phyloP scores from a whole-genome alignment of 2,888 invertebrate genomes.

The Cantharis lateralis region DNA sequence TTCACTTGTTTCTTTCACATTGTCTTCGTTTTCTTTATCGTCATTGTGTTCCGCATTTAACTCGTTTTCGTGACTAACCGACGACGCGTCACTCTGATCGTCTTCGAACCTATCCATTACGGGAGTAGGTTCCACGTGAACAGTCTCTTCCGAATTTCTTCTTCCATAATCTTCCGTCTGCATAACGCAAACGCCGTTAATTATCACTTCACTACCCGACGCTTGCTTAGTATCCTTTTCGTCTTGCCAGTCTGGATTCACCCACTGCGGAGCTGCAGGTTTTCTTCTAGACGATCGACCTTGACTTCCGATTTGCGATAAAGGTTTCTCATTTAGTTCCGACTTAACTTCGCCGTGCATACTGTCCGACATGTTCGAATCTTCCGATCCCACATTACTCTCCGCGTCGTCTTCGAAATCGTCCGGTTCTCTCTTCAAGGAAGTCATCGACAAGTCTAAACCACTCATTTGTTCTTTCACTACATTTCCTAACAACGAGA shows the following conservation, averaged over 20 bases:
- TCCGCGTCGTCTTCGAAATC: conserved; percentile 80
- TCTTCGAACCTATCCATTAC: conserved; percentile 67
- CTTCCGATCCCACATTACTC: conserved; percentile 76
- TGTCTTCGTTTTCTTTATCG: conserved; percentile 40
- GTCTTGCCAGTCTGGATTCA: conserved; percentile 92
- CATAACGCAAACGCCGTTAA: conserved; percentile 93
- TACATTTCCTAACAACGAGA: conserved; percentile 62
- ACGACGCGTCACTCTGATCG: conserved; percentile 58
- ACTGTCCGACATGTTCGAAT: conserved; percentile 59
- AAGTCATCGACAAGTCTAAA: conserved; percentile 84
- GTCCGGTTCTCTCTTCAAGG: conserved; percentile 76
- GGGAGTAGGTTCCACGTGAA: conserved; percentile 77
- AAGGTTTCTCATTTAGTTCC: conserved; percentile 59
- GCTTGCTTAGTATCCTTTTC: conserved; percentile 60
- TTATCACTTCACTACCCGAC: conserved; percentile 78
- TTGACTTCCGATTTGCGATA: conserved; percentile 32
- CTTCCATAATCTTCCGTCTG: conserved; percentile 75
- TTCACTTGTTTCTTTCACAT: conserved; percentile 44
- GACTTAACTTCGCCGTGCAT: conserved; percentile 63
- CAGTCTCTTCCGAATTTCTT: conserved; percentile 67
- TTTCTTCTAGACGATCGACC: conserved; percentile 77
- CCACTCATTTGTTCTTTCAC: conserved; percentile 83
- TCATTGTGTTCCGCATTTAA: conserved; percentile 37
- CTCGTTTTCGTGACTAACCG: conserved; percentile 53
- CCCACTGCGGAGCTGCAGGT: conserved; percentile 97